Base-by-base conservation (phyloP, 2,113 vertebrate genomes). In the Macaca mulatta region DNA sequence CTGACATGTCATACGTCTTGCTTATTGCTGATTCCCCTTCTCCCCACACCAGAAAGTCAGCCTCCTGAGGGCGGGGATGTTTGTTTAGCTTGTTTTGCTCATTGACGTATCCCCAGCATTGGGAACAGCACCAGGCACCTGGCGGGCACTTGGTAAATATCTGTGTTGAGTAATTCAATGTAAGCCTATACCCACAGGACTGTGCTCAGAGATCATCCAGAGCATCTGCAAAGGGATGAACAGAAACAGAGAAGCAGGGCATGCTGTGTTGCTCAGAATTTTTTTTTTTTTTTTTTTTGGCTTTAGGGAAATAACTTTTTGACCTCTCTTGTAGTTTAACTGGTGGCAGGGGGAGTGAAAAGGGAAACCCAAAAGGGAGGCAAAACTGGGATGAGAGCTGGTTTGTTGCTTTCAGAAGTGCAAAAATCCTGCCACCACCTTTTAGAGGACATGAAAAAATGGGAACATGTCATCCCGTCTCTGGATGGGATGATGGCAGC, bases 231-330 rank as follows among this genome's bases (percentile, higher is more conserved):
- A 23, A 59, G 50, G 83, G 4, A 13, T 2, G 4, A 75, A 23
- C 6, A 20, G 2, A 35, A 48, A 35, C 59, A n/a, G 50, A 17
- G 64, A 16, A 25, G 74, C 16, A 16, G 30, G 16, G 32, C 23
- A 1, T 0, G 0, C 3, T 4, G 13, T 3, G 3, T 14, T 1
- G 22, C 45, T 52, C 27, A 14, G 1, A 0, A 1, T 67, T 22
- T 13, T 55, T 2, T 74, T 2, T 74, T 38, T 2, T 72, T 22
- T 16, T 55, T 55, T 55, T 30, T 72, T 23, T 13, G 4, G 89
- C 17, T 70, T 55, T 32, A 0, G 55, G 43, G 70, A 52, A 67
- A 25, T 4, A 2, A 6, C 1, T 48, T 48, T 10, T 9, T 2
- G 0, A 0, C 4, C 8, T 55, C 25, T 40, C 48, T 45, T 4